These are phyloP conservation scores for Oxyteleia sp. DNA, from an alignment of 2,888 invertebrate genomes.

Conservation along the genomic window DNA sequence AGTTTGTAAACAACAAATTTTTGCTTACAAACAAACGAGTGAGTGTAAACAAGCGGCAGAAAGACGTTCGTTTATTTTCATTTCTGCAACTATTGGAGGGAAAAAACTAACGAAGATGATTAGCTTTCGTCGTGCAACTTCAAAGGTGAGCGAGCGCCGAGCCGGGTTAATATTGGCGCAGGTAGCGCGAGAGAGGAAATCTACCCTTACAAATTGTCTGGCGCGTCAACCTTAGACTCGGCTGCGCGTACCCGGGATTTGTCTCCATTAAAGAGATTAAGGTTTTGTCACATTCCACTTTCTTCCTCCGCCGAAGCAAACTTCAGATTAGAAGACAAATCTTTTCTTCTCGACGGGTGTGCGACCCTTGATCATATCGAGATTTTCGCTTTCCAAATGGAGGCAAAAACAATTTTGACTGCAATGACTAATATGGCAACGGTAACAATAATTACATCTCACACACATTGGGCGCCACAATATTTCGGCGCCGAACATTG, in stretches of 20 bases:
- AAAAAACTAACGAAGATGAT: slow-evolving; percentile 77
- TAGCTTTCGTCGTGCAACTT: slow-evolving; percentile 74
- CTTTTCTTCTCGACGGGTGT: slow-evolving; percentile 61
- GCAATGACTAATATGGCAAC: too few relatives aligned
- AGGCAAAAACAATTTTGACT: background rate
- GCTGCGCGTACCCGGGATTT: slow-evolving; percentile 83
- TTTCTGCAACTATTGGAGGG: slow-evolving; percentile 25
- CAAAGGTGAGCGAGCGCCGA: slow-evolving; percentile 60
- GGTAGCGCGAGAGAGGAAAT: slow-evolving; percentile 76
- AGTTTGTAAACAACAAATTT: background rate
- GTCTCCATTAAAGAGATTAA: slow-evolving; percentile 87
- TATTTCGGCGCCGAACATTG: too few relatives aligned
- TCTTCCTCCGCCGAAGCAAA: slow-evolving; percentile 70
- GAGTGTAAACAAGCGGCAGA: background rate
- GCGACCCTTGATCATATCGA: slow-evolving; percentile 40
- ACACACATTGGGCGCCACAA: too few relatives aligned
- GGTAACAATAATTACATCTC: too few relatives aligned
- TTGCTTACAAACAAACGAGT: background rate
- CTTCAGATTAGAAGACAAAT: slow-evolving; percentile 78
- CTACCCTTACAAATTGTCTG: slow-evolving; percentile 87
- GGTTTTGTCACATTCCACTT: slow-evolving; percentile 86
- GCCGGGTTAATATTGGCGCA: slow-evolving; percentile 81
- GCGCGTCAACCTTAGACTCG: slow-evolving; percentile 78
- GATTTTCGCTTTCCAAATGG: slow-evolving; percentile 17
- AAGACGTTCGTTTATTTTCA: slow-evolving; percentile 10